These are phyloP conservation scores for Troilus luridus DNA, from an alignment of 2,888 invertebrate genomes.

Conservation along the genomic window DNA sequence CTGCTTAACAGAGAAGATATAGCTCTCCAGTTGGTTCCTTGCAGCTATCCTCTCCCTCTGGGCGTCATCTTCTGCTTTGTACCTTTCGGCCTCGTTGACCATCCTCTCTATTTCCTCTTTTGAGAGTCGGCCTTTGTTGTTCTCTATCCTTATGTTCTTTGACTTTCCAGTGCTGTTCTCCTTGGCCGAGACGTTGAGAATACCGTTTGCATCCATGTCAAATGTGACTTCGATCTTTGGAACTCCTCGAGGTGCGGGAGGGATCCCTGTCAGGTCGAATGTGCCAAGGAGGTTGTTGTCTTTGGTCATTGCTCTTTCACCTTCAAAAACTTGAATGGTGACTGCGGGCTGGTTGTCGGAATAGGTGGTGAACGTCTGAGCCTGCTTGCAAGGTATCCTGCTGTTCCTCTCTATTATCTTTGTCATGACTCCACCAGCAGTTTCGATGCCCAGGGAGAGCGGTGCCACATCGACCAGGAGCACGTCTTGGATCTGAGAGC, in stretches of 20 bases:
- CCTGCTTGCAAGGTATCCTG: slow-evolving; percentile 82
- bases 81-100: slow-evolving; percentile 77
- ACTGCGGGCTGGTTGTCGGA: slow-evolving; percentile 86
- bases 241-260: slow-evolving; percentile 82
- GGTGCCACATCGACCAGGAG: slow-evolving; percentile 79
- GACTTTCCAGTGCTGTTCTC: slow-evolving; percentile 77
- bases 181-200: slow-evolving; percentile 77
- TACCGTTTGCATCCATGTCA: slow-evolving; percentile 78
- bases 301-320: slow-evolving; percentile 88
- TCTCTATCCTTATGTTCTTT: slow-evolving; percentile 85
- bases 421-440: slow-evolving; percentile 83
- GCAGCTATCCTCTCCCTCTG: slow-evolving; percentile 69
- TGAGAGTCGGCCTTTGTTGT: slow-evolving; percentile 85
- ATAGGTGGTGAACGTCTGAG: slow-evolving; percentile 84
- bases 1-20: slow-evolving; percentile 69
- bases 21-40: slow-evolving; percentile 70
- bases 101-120: slow-evolving; percentile 86
- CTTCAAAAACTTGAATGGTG: slow-evolving; percentile 81
- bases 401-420: slow-evolving; percentile 82
- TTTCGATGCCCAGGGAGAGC: slow-evolving; percentile 82
- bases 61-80: slow-evolving; percentile 68
- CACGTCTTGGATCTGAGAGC: slow-evolving; percentile 80
- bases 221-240: slow-evolving; percentile 89
- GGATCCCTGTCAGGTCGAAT: slow-evolving; percentile 83
- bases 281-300: slow-evolving; percentile 89